These are phyloP conservation scores for Aphaenogaster rudis DNA, from an alignment of 1,140 invertebrate genomes.

Conservation along the genomic window DNA sequence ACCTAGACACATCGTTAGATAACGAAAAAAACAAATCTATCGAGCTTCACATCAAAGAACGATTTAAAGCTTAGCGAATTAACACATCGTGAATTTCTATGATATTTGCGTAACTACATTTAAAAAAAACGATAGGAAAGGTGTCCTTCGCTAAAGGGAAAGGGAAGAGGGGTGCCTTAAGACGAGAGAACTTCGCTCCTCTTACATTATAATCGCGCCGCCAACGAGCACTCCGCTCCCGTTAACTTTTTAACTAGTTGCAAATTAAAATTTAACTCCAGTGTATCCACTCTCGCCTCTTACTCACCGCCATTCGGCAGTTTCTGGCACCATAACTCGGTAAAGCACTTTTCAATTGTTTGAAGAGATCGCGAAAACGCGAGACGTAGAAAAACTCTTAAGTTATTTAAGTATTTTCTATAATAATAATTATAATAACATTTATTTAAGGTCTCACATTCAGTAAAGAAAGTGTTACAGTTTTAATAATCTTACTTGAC, in stretches of 20 bases:
- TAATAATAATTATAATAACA: conserved; percentile 19
- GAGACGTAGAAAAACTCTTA: not conserved
- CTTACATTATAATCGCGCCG: conserved; percentile 72
- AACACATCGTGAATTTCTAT: conserved; percentile 64
- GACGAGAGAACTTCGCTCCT: conserved; percentile 65
- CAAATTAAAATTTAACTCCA: conserved; percentile 81
- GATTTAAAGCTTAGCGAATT: conserved; percentile 66
- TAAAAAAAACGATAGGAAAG: not conserved
- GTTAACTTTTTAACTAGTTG: conserved; percentile 82
- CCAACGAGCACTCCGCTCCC: conserved; percentile 40
- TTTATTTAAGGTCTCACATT: not conserved
- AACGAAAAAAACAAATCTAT: conserved; percentile 37
- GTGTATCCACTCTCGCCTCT: conserved; percentile 54
- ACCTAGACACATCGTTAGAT: conserved; percentile 48
- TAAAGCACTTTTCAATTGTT: conserved; percentile 42
- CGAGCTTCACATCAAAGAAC: conserved; percentile 23
- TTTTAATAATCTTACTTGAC: not conserved
- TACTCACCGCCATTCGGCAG: conserved; percentile 35
- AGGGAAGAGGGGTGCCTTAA: conserved; percentile 21
- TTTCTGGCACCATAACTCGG: conserved; percentile 46
- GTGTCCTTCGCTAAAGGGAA: not conserved
- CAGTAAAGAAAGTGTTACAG: not conserved
- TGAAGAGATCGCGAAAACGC: not conserved
- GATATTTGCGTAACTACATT: conserved; percentile 47
- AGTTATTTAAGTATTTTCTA: conserved; percentile 1